Evolutionary conservation across 2,113 vertebrate genomes (phyloP).

Genomic region (Rutilus rutilus): DNA sequence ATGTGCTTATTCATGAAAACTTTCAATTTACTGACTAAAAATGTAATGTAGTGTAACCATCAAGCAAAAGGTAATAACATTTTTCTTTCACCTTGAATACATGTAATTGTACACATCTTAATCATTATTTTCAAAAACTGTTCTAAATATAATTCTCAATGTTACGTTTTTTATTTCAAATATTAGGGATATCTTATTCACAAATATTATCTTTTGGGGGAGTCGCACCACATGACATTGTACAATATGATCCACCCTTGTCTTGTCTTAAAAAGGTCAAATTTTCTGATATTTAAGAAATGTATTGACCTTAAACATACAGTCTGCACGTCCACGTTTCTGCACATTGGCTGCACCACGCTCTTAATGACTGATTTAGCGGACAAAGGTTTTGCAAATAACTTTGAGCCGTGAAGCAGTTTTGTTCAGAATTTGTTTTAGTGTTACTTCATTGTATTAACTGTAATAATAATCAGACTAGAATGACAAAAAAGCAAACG

Average conservation of each 20-base stretch:
- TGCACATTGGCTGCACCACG: neutral
- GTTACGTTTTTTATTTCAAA: neutral
- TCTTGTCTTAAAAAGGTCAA: neutral
- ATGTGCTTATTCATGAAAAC: neutral
- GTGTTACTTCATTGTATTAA: conserved; percentile 23
- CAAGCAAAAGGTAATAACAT: neutral
- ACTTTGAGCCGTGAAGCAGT: too few species aligned
- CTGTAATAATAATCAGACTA: neutral
- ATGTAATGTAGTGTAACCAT: neutral
- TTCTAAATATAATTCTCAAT: neutral
- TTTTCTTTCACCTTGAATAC: neutral
- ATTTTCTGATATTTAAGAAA: neutral
- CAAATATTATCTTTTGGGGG: neutral
- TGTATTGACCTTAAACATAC: neutral
- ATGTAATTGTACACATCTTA: neutral
- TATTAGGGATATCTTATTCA: neutral
- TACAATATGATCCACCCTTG: neutral
- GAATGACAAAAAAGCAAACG: neutral
- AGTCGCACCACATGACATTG: neutral
- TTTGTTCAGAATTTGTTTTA: neutral
- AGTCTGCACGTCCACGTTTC: neutral
- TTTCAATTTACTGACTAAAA: neutral
- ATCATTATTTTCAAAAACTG: neutral
- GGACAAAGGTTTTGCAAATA: neutral
- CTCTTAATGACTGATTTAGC: neutral